These are phyloP conservation scores for Chymomyza procnemis DNA, from an alignment of 2,888 invertebrate species.

Conservation along the genomic window DNA sequence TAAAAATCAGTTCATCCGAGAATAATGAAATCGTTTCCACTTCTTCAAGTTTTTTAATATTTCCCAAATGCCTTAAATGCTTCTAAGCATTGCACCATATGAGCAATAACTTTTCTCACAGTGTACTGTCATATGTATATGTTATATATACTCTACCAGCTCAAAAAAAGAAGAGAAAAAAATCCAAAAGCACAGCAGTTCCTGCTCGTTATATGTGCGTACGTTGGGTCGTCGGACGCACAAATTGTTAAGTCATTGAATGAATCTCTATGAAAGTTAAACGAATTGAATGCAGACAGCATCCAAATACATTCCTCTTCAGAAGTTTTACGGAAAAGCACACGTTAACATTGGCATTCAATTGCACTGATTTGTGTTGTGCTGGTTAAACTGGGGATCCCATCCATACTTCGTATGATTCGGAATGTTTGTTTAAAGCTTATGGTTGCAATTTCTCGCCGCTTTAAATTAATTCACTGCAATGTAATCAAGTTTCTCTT, in stretches of 20 bases:
- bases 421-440: not conserved
- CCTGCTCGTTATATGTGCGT: not conserved
- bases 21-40: no score
- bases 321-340: not conserved
- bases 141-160: not conserved
- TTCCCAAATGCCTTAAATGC: no score
- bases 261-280: conserved; percentile 55
- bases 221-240: not conserved
- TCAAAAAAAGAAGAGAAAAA: not conserved
- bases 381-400: not conserved
- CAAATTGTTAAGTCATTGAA: conserved; percentile 58
- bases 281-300: conserved; percentile 22
- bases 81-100: no score
- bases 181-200: not conserved
- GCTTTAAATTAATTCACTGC: conserved; percentile 25
- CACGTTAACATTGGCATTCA: conserved; percentile 3
- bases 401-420: not conserved
- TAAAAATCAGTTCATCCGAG: no score
- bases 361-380: conserved; percentile 5
- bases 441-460: not conserved
- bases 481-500: conserved; percentile 27
- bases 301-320: not conserved
- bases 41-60: no score
- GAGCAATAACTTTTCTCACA: not conserved
- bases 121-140: not conserved